Base-by-base conservation (phyloP, 2,888 invertebrate species). In the Tenodera sinensis region DNA sequence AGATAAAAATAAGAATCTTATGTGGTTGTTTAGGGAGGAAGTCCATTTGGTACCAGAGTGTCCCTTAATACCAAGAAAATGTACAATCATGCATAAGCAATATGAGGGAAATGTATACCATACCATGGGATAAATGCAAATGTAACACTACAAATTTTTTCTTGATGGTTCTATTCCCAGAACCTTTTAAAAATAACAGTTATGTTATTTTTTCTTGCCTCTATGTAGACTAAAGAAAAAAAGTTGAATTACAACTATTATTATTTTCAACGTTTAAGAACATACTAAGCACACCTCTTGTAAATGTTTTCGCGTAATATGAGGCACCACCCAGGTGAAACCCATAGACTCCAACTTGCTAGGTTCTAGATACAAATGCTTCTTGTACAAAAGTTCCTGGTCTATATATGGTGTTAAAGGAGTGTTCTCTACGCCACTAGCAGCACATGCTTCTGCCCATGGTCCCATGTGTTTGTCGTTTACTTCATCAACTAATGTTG, bases 381-480 rank as follows among this genome's bases (percentile, higher is more conserved):
- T 96, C 93, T 97, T 96, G 92, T 96, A 95, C 90, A 98, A 94
- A 91, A 97, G 94, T 92, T 98, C 98, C 91, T 96, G 95, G 91
- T 97, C 97, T 92, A 98, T 96, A 92, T 97, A 97, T 0, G 98
- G 98, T 90, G 97, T 97, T 1, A 98, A 94, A 1, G 98, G 98
- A 28, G 98, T 97, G 94, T 98, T 98, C 91, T 94, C 94, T 47
- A 98, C 95, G 84, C 95, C 94, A 93, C 97, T 96, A 90, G 94
- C 94, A 91, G 96, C 95, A 92, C 98, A 98, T 47, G 97, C 95
- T 92, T 97, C 97, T 0, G 98, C 98, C 98, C 98, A 98, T 28
- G 98, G 98, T 0, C 95, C 96, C 94, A 98, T 95, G 93, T 98
- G 98, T 93, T 98, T 98, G 93, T 98, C 98, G 93, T 98, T 98